Percentiles rank a stretch among this genome's conserved stretches.
These are phyloP conservation scores for Erythrolamprus reginae DNA, from an alignment of 2,113 vertebrate genomes.

Conservation along the genomic window DNA sequence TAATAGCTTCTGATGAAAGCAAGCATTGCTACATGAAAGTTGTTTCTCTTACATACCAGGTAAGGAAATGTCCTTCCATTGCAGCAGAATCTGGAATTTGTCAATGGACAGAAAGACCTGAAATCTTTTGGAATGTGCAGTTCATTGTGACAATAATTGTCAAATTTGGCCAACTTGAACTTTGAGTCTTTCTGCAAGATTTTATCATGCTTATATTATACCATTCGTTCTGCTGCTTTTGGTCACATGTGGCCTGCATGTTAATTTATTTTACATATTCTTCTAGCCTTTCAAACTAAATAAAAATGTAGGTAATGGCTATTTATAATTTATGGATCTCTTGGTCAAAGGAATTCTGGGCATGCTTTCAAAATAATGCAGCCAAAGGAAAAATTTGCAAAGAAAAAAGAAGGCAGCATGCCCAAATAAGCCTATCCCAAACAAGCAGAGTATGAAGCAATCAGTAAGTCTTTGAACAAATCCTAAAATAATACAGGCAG, in stretches of 20 bases:
- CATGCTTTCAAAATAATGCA: conserved; percentile 20
- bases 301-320: conserved; percentile 17
- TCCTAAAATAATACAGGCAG: conserved; percentile 17
- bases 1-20: not conserved
- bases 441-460: conserved; percentile 31
- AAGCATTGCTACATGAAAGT: not conserved
- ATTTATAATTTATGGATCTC: conserved; percentile 22
- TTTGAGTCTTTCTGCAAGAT: conserved; percentile 23
- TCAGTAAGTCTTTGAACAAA: conserved; percentile 10
- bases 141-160: conserved; percentile 35
- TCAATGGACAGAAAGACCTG: not conserved
- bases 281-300: conserved; percentile 40
- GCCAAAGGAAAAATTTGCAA: conserved; percentile 14
- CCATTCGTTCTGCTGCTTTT: conserved; percentile 31
- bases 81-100: not conserved
- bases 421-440: conserved; percentile 30
- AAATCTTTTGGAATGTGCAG: conserved; percentile 41
- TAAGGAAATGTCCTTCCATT: not conserved
- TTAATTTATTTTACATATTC: conserved; percentile 37
- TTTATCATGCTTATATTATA: conserved; percentile 40
- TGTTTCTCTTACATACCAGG: not conserved
- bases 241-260: conserved; percentile 23
- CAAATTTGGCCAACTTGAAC: conserved; percentile 1
- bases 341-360: conserved; percentile 20
- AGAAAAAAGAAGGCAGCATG: conserved; percentile 7